Evolutionary conservation across 92 coral and sea anemone species (phyloP), one percentile per base, ranked within the genome.

Genomic region (Umimayanthus chanpuru): DNA sequence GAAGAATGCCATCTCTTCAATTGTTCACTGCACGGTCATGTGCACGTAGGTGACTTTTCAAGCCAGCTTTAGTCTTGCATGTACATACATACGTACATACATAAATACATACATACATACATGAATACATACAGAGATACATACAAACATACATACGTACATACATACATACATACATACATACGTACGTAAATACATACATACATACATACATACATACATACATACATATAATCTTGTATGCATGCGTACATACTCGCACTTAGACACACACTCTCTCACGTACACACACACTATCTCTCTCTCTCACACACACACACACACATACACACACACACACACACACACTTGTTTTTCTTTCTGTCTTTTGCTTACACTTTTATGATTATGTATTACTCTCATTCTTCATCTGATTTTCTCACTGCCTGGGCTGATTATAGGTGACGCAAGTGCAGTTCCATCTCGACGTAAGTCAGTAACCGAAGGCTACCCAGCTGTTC

Each of bases 401-500:
- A 53, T 53, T 14, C 58, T 53, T 53, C 2, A 56, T 23, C 23
- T 53, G 0, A 12, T 43, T 44, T 53, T 79, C 32, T 79, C 40
- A 25, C 39, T 49, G 5, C 10, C 11, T 21, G 53, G 58, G 58
- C 58, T 67, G 65, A 4, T 68, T 30, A 18, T 74, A 92, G 94
- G 94, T 9, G 76, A 80, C 28, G 80, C 92, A 30, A 89, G 88
- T 47, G 67, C 88, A 2, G 71, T 89, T 47, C 96, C 98, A 9
- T 95, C 98, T 40, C 93, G 93, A 47, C 95, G 96, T n/a, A 95
- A 91, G 76, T 89, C 95, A 15, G 92, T 90, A 12, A 89, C 88
- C 1, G 98, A 95, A 80, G 90, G 91, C 2, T 90, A 82, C 44
- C 94, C 98, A 6, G 94, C 96, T 2, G 92, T 94, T 44, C 75